Evolutionary conservation across 2,113 vertebrate species (phyloP).

Genomic region (Narcine bancroftii): DNA sequence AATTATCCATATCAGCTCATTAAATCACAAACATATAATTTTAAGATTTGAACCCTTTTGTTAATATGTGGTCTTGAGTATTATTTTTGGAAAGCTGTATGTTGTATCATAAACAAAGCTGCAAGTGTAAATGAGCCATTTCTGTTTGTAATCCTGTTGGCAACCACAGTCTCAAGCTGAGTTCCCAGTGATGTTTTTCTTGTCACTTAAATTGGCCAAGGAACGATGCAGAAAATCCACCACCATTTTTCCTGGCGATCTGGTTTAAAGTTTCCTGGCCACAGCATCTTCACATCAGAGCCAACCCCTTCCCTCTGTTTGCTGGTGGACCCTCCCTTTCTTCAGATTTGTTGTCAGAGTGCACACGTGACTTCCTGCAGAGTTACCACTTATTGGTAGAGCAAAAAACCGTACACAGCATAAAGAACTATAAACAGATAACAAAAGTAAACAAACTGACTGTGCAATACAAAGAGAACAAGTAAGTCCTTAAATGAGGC

Average conservation of each 20-base stretch:
- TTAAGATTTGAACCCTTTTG: not conserved
- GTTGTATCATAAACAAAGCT: not conserved
- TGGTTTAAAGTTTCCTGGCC: not conserved
- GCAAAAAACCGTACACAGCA: no score
- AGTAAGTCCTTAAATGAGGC: no score
- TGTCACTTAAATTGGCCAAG: not conserved
- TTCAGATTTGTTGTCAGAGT: no score
- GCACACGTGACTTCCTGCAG: no score
- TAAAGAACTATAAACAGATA: no score
- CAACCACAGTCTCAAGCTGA: not conserved
- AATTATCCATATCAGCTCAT: not conserved
- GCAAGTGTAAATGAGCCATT: not conserved
- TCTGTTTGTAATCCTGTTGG: not conserved
- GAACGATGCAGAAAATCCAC: not conserved
- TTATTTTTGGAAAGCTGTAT: not conserved
- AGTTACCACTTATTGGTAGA: no score
- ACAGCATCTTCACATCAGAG: not conserved
- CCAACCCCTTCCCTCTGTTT: no score
- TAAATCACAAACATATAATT: not conserved
- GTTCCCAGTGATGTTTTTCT: not conserved
- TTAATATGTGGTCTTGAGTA: not conserved
- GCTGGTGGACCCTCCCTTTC: no score
- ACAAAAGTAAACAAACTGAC: no score
- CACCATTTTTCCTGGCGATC: not conserved
- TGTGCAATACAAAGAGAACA: no score